Evolutionary conservation across 2,797 vertebrate genomes (phyloP).

Genomic region (Tragelaphus oryx): DNA sequence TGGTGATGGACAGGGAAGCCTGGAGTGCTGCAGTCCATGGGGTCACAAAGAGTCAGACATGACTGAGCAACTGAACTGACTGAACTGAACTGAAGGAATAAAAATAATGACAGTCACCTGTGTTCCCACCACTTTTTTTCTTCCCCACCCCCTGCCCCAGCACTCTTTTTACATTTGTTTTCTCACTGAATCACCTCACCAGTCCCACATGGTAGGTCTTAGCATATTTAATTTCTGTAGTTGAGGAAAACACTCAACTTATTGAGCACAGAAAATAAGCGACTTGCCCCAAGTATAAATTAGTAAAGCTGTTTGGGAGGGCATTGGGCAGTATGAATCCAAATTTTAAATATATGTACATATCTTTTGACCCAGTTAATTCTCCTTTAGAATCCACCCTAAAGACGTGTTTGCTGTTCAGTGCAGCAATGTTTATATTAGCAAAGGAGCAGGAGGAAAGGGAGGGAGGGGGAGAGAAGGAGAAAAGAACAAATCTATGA

Average conservation of each 20-base stretch:
- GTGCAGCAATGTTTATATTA: background rate
- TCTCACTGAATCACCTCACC: background rate
- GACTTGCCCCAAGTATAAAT: background rate
- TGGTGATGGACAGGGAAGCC: background rate
- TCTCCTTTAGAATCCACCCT: background rate
- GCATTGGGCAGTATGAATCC: too few species aligned
- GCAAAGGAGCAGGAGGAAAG: background rate
- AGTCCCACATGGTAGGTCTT: background rate
- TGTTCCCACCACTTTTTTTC: background rate
- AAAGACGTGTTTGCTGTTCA: background rate
- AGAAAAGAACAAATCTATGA: background rate
- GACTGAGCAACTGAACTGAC: background rate
- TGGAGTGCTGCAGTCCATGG: accelerated
- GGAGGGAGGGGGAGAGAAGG: background rate
- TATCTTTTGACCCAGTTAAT: background rate
- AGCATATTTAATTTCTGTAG: background rate
- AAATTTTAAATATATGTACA: background rate
- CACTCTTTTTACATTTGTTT: background rate
- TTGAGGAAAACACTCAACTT: background rate
- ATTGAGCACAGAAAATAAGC: background rate
- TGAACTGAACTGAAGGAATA: background rate
- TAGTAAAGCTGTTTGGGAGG: background rate
- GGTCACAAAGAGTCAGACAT: accelerated
- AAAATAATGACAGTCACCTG: background rate
- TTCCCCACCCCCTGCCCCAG: background rate